Conservation (phyloP, 53 echinoderm and acorn worm species). For the Hippasteria phrygiana region DNA sequence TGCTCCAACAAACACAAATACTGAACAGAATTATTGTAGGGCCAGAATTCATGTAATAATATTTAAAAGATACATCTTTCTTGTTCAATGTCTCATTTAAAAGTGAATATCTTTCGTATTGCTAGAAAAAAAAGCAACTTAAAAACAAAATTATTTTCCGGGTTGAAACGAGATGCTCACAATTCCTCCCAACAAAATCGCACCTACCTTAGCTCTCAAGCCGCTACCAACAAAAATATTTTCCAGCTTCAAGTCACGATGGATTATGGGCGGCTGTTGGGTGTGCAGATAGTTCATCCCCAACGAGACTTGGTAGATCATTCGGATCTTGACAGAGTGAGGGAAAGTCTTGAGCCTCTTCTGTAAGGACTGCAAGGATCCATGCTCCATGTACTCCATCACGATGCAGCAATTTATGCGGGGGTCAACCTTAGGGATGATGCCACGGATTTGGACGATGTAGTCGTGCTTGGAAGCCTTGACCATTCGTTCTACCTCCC, state of each 20-base stretch:
- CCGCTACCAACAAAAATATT: conserved; percentile 48
- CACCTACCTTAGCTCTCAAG: conserved; percentile 36
- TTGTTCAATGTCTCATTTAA: too few relatives aligned
- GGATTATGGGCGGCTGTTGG: neutral
- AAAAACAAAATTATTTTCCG: too few relatives aligned
- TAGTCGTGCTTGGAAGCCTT: neutral
- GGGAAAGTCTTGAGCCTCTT: neutral
- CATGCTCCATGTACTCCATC: conserved; percentile 56
- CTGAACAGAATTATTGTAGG: too few relatives aligned
- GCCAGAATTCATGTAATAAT: too few relatives aligned
- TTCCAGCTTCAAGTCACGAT: conserved; percentile 62
- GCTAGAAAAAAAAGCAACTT: too few relatives aligned
- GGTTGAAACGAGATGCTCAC: too few relatives aligned
- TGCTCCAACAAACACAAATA: too few relatives aligned
- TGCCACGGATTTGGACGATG: neutral
- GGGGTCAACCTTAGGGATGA: neutral
- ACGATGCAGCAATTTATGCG: conserved; percentile 10
- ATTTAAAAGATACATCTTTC: too few relatives aligned
- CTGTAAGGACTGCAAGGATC: conserved; percentile 12
- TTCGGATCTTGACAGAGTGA: neutral
- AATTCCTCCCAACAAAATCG: neutral
- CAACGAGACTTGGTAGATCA: conserved; percentile 22
- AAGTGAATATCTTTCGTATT: too few relatives aligned
- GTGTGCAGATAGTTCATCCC: conserved; percentile 54
- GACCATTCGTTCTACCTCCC: conserved; percentile 2